Percentiles rank a stretch among this genome's conserved stretches.
These are phyloP conservation scores for Chrysina gloriosa DNA, from an alignment of 2,888 invertebrate species.

Conservation along the genomic window DNA sequence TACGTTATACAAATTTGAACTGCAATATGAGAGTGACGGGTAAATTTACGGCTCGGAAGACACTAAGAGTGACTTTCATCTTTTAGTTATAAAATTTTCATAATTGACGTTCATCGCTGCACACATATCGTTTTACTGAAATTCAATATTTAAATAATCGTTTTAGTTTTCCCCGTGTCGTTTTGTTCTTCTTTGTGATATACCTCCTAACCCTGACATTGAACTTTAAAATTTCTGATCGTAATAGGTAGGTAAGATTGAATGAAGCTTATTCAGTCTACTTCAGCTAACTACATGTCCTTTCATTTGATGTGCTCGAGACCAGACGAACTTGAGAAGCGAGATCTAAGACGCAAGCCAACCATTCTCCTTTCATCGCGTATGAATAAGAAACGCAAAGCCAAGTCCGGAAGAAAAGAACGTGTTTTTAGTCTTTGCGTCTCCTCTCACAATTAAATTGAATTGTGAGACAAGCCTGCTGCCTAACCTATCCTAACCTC, in stretches of 20 bases:
- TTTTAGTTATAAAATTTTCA: constrained; percentile 32
- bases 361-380: constrained; percentile 40
- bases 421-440: constrained; percentile 44
- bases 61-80: constrained; percentile 17
- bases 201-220: constrained; percentile 42
- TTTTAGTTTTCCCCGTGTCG: constrained; percentile 27
- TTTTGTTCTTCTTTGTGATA: constrained; percentile 15
- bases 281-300: constrained; percentile 41
- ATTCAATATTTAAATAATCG: constrained; percentile 43
- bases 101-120: constrained; percentile 30
- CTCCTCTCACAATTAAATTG: constrained; percentile 37
- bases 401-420: constrained; percentile 47
- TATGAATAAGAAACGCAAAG: constrained; percentile 43
- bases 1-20: neutral
- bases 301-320: constrained; percentile 42
- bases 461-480: constrained; percentile 32
- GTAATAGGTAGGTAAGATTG: constrained; percentile 43
- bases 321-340: constrained; percentile 43
- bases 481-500: constrained; percentile 45
- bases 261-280: constrained; percentile 42
- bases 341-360: constrained; percentile 44
- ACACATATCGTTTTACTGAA: constrained; percentile 39
- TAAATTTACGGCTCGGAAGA: neutral
- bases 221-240: constrained; percentile 45
- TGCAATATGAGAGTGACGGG: neutral